Evolutionary conservation across 2,113 vertebrate genomes (phyloP).

Genomic region (Plestiodon gilberti): DNA sequence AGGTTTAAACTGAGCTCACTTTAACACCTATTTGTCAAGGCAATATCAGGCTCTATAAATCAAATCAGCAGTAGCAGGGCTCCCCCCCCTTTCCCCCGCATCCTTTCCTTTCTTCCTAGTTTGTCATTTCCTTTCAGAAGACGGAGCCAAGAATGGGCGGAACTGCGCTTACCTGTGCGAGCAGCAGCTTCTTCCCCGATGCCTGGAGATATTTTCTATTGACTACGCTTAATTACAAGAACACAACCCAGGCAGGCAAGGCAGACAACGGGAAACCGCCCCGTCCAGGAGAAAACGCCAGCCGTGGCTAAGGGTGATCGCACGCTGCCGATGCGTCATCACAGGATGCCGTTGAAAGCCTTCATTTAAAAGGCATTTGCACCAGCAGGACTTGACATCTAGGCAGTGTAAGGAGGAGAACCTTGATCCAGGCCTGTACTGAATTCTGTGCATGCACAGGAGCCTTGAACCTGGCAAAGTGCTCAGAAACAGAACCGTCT

Average conservation of each 20-base stretch:
- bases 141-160: background rate
- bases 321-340: background rate
- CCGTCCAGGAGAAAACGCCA: background rate
- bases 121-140: background rate
- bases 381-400: background rate
- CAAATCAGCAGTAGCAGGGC: background rate
- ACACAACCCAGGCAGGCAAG: background rate
- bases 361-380: too few species aligned
- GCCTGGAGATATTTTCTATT: background rate
- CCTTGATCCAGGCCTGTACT: background rate
- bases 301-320: background rate
- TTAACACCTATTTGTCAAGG: constrained; percentile 14
- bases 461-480: background rate
- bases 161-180: background rate
- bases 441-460: background rate
- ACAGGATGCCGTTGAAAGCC: background rate
- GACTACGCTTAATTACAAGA: accelerated
- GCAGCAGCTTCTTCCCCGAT: background rate
- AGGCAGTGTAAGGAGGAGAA: background rate
- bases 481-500: background rate
- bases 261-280: background rate
- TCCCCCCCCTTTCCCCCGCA: background rate
- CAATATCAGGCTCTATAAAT: background rate
- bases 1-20: background rate
- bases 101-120: background rate